A percentile compares a stretch with the other conserved stretches of the same genome.
These are phyloP conservation scores for Alouatta caraya DNA, from an alignment of 2,797 vertebrate genomes.

Conservation along the genomic window DNA sequence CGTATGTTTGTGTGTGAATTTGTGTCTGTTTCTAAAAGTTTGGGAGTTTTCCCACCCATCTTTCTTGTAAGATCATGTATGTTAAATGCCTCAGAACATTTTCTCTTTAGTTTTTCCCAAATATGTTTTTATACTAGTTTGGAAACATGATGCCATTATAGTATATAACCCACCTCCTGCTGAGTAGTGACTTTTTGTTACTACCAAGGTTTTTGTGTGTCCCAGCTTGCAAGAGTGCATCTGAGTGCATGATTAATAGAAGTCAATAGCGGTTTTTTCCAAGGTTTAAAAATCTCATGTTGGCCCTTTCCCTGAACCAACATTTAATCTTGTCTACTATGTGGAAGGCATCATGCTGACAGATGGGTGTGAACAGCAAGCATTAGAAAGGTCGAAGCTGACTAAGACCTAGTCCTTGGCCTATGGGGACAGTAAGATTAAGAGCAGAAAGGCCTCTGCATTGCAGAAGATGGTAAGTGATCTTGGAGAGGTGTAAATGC, in stretches of 20 bases:
- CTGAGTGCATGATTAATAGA: neutral
- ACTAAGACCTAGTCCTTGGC: neutral
- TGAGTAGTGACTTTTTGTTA: neutral
- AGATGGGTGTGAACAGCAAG: no score
- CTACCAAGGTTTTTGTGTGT: neutral
- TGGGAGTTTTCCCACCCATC: rapidly evolving
- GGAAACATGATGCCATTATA: no score
- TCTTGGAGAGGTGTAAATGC: neutral
- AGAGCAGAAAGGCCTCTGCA: neutral
- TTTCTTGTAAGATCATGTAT: neutral
- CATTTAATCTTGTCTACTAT: neutral
- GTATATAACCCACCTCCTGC: neutral
- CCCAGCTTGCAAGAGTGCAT: neutral
- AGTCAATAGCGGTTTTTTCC: rapidly evolving
- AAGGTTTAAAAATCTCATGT: neutral
- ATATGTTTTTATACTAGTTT: neutral
- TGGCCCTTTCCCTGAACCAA: neutral
- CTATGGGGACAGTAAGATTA: no score
- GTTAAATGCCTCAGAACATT: neutral
- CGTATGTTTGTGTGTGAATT: no score
- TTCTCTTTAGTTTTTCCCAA: neutral
- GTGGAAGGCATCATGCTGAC: neutral
- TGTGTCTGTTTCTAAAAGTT: neutral
- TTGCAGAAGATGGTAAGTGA: neutral
- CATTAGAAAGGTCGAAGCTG: neutral